phyloP scores from a whole-genome alignment of 2,113 vertebrate genomes.

The Camarhynchus parvulus region DNA sequence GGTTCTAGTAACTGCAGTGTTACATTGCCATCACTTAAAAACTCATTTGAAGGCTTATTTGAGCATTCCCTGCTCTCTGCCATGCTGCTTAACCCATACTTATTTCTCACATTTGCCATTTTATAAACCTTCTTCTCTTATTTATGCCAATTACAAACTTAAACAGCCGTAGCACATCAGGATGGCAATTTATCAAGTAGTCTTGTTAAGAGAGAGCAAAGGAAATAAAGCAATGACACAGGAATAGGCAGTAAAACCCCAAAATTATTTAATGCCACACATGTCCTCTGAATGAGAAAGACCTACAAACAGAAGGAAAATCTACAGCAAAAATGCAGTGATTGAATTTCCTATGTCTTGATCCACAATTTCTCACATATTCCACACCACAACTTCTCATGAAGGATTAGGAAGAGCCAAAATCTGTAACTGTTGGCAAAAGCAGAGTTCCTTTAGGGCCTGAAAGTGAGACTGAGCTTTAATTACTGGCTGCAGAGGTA shows the following conservation, averaged over 20 bases:
- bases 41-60: neutral
- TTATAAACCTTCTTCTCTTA: neutral
- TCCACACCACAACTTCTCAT: neutral
- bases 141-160: neutral
- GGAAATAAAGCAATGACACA: neutral
- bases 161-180: neutral
- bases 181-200: neutral
- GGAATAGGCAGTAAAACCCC: neutral
- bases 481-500: conserved; percentile 13
- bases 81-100: neutral
- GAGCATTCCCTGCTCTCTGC: neutral
- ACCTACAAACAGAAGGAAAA: neutral
- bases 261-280: neutral
- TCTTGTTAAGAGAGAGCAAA: neutral
- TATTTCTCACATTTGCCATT: neutral
- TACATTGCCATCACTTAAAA: neutral
- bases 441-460: neutral
- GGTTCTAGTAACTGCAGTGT: neutral
- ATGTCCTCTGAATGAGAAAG: neutral
- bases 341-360: neutral
- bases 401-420: neutral
- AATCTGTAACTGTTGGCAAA: neutral
- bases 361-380: neutral
- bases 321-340: neutral
- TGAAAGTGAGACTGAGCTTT: conserved; percentile 17